Evolutionary conservation across 2,888 invertebrate species (phyloP).

Genomic region (Cylindroiulus punctatus): DNA sequence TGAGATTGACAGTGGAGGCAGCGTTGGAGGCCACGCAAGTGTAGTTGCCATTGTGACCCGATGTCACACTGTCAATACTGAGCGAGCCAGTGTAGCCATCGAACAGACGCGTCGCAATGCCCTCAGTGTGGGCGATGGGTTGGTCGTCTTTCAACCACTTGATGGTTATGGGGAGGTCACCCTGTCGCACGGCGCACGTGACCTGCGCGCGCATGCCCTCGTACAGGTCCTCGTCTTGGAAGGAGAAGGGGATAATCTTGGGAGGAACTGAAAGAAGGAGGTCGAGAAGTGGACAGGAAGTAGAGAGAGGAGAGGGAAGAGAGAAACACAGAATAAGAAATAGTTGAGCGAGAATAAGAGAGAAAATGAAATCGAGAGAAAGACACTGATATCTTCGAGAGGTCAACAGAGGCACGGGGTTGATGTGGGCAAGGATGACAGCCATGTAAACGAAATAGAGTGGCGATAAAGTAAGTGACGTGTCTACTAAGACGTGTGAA

Average conservation of each 20-base stretch:
- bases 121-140: conserved; percentile 62
- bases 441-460: no score
- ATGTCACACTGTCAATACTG: conserved; percentile 61
- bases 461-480: no score
- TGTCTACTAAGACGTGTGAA: no score
- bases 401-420: conserved; percentile 12
- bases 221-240: conserved; percentile 77
- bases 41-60: conserved; percentile 62
- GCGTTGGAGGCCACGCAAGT: conserved; percentile 62
- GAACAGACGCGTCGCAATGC: conserved; percentile 60
- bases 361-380: background rate
- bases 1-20: conserved; percentile 61
- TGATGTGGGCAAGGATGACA: background rate
- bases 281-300: background rate
- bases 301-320: background rate
- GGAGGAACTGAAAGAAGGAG: conserved; percentile 73
- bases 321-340: conserved; percentile 13
- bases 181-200: conserved; percentile 78
- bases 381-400: background rate
- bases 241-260: conserved; percentile 79
- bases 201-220: conserved; percentile 79
- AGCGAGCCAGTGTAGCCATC: conserved; percentile 61
- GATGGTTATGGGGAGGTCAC: conserved; percentile 81
- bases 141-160: conserved; percentile 72
- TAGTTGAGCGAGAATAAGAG: conserved; percentile 23